A percentile compares a stretch with the other conserved stretches of the same genome.
Conservation (phyloP, 2,797 vertebrate species). For the Heliangelus exortis region DNA sequence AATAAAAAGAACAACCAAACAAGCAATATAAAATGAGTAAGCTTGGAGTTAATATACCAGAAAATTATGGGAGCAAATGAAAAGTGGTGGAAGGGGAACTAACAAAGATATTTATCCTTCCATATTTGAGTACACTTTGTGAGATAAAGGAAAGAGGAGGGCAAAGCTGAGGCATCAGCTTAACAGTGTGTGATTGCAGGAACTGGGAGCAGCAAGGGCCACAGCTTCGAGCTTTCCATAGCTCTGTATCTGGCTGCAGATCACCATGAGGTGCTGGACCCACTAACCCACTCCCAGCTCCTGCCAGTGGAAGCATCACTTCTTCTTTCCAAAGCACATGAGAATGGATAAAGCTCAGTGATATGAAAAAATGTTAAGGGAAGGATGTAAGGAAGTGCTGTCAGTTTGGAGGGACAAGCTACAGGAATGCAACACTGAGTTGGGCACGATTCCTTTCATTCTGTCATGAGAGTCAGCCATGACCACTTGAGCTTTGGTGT, state of each 20-base stretch:
- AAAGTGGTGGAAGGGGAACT: constrained; percentile 48
- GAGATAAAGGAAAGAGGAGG: not conserved
- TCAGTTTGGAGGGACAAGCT: not conserved
- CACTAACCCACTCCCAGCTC: not conserved
- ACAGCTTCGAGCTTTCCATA: not conserved
- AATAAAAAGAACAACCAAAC: constrained; percentile 32
- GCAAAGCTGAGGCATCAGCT: not conserved
- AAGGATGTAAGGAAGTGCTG: constrained; percentile 18
- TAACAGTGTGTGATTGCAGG: not conserved
- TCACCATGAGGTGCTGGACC: not conserved
- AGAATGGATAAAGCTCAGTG: constrained; percentile 49
- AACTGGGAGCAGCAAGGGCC: not conserved
- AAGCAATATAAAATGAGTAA: constrained; percentile 57
- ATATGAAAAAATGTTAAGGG: constrained; percentile 1
- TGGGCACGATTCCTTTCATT: not conserved
- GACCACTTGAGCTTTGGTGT: not conserved
- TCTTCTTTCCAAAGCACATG: constrained; percentile 25
- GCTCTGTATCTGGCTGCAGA: not conserved
- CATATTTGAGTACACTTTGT: not conserved
- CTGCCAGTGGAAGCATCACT: not conserved
- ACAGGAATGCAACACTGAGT: accelerated
- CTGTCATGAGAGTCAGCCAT: not conserved
- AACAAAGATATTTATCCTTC: constrained; percentile 8
- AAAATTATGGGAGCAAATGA: constrained; percentile 54
- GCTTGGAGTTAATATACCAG: constrained; percentile 39